Conservation (phyloP, 92 coral and sea anemone species). For the Montipora capitata region DNA sequence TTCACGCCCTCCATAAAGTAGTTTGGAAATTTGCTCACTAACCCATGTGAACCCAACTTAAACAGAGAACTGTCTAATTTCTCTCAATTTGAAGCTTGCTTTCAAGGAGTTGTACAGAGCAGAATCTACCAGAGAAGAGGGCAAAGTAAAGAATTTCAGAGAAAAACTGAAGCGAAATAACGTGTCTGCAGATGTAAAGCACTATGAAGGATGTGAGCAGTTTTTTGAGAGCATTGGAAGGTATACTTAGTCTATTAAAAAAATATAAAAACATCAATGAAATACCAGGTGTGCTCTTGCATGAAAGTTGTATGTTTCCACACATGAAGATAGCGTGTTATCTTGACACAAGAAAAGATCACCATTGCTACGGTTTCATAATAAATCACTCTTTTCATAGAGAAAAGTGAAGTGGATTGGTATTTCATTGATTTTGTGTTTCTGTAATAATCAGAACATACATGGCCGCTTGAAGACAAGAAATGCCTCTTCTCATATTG, state of each 20-base stretch:
- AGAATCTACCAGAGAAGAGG: constrained; percentile 55
- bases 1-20: not conserved
- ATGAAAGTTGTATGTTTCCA: not conserved
- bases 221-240: constrained; percentile 73
- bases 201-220: constrained; percentile 75
- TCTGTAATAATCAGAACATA: constrained; percentile 8
- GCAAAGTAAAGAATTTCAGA: constrained; percentile 74
- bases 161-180: constrained; percentile 67
- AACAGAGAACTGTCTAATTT: not conserved
- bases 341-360: not conserved
- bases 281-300: not conserved
- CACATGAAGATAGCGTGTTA: not conserved
- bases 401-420: constrained; percentile 5
- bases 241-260: not conserved
- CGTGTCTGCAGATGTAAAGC: constrained; percentile 55
- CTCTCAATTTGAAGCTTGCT: constrained; percentile 1
- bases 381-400: not conserved
- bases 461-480: not conserved
- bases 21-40: constrained; percentile 27
- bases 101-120: constrained; percentile 13
- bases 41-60: constrained; percentile 10
- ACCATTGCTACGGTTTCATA: not conserved
- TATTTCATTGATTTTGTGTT: constrained; percentile 2
- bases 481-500: not conserved
- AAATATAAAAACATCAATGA: not conserved